Conservation (phyloP, 1,140 invertebrate genomes). For the Polypedilum vanderplanki region DNA sequence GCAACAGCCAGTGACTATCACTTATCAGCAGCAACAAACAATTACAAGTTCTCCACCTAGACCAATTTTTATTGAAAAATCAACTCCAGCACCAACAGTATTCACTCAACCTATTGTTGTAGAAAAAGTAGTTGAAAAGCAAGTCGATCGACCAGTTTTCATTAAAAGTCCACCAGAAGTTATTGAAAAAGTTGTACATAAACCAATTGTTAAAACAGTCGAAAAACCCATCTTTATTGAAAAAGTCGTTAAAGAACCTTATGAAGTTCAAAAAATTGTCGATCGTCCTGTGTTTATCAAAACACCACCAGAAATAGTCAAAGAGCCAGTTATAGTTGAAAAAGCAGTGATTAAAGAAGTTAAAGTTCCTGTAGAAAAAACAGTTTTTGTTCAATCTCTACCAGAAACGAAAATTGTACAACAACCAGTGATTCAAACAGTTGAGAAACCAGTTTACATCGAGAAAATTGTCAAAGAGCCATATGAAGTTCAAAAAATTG, state of each 20-base stretch:
- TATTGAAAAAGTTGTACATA: background rate
- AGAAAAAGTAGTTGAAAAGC: constrained; percentile 45
- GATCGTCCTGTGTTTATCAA: constrained; percentile 37
- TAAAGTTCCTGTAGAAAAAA: constrained; percentile 41
- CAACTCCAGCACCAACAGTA: background rate
- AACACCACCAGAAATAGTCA: constrained; percentile 34
- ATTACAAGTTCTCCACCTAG: background rate
- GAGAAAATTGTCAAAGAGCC: constrained; percentile 29
- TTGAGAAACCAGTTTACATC: constrained; percentile 29
- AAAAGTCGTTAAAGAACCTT: constrained; percentile 25
- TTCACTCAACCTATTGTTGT: background rate
- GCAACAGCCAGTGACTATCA: too few relatives aligned
- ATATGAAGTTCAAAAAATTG: constrained; percentile 29
- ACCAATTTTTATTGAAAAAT: background rate
- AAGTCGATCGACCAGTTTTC: constrained; percentile 33
- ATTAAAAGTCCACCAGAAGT: constrained; percentile 19
- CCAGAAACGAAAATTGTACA: constrained; percentile 7
- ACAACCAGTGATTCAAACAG: constrained; percentile 26
- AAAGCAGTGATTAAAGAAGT: constrained; percentile 43
- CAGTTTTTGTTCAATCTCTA: constrained; percentile 42
- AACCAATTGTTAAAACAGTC: constrained; percentile 15
- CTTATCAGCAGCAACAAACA: too few relatives aligned
- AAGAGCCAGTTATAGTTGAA: constrained; percentile 41
- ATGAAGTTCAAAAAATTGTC: constrained; percentile 37
- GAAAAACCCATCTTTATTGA: constrained; percentile 28